phyloP scores from a whole-genome alignment of 2,888 invertebrate genomes.

The Ectemnius cavifrons region DNA sequence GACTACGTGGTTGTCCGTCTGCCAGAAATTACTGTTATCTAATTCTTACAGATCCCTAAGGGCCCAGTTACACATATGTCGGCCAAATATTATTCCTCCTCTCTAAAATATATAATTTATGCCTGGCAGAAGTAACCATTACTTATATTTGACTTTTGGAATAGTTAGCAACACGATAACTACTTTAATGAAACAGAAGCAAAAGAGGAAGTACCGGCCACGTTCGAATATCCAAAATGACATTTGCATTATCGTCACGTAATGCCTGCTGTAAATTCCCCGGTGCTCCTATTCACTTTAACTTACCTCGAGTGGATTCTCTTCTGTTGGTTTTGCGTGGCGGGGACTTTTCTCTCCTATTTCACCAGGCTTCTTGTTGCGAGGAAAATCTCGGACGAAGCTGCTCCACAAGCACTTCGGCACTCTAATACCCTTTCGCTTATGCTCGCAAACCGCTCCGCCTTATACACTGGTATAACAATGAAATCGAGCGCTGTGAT shows the following conservation, averaged over 20 bases:
- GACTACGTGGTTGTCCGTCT: neutral
- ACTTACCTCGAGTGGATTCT: conserved; percentile 1
- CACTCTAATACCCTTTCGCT: no score
- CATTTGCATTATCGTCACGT: conserved; percentile 40
- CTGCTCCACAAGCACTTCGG: no score
- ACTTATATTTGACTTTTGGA: no score
- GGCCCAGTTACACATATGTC: no score
- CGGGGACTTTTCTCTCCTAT: no score
- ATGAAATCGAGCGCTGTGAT: no score
- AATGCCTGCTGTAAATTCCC: conserved; percentile 23
- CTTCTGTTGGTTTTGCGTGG: neutral
- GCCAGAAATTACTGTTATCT: conserved; percentile 5
- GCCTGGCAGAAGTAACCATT: no score
- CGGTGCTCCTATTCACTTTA: conserved; percentile 22
- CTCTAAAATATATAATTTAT: no score
- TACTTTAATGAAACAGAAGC: neutral
- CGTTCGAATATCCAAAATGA: conserved; percentile 22
- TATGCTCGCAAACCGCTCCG: neutral
- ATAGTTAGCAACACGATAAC: no score
- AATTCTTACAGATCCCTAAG: neutral
- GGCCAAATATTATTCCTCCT: no score
- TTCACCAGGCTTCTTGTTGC: no score
- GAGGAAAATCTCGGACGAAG: no score
- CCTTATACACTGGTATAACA: neutral
- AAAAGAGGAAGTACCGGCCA: conserved; percentile 36